Conservation (phyloP, 2,113 vertebrate genomes). For the Rhinogobius similis region DNA sequence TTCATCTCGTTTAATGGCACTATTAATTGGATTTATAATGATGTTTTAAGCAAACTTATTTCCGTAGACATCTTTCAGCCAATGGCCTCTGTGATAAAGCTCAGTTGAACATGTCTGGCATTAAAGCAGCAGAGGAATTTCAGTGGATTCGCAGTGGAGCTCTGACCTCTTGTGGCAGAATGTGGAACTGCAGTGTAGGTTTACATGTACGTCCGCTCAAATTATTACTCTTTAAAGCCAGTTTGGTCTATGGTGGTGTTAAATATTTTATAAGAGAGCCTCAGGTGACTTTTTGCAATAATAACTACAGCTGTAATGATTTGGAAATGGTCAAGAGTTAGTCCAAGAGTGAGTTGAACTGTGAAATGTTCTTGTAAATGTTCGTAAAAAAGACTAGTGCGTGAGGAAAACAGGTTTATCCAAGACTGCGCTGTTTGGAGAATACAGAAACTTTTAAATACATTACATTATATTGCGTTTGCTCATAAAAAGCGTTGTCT, state of each 20-base stretch:
- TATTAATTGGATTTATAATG: constrained; percentile 75
- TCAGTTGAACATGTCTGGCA: constrained; percentile 44
- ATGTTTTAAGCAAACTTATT: constrained; percentile 72
- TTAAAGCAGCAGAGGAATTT: constrained; percentile 22
- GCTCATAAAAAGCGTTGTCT: too few species aligned
- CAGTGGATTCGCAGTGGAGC: constrained; percentile 65
- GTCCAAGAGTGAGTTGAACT: constrained; percentile 13
- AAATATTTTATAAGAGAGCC: constrained; percentile 36
- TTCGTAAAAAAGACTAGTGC: too few species aligned
- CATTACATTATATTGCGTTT: too few species aligned
- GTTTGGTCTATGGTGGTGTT: constrained; percentile 31
- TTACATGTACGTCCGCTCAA: constrained; percentile 33
- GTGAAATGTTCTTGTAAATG: too few species aligned
- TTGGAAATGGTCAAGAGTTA: constrained; percentile 35
- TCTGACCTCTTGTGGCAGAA: constrained; percentile 76
- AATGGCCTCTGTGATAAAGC: constrained; percentile 54
- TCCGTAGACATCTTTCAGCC: constrained; percentile 64
- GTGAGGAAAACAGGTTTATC: too few species aligned
- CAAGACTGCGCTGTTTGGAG: too few species aligned
- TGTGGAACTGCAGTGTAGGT: constrained; percentile 58
- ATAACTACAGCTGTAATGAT: constrained; percentile 8
- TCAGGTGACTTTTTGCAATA: constrained; percentile 13
- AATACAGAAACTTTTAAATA: too few species aligned
- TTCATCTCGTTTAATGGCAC: constrained; percentile 63
- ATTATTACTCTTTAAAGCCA: constrained; percentile 24